Conservation (phyloP, 2,797 vertebrate genomes). For the Tachyglossus aculeatus region DNA sequence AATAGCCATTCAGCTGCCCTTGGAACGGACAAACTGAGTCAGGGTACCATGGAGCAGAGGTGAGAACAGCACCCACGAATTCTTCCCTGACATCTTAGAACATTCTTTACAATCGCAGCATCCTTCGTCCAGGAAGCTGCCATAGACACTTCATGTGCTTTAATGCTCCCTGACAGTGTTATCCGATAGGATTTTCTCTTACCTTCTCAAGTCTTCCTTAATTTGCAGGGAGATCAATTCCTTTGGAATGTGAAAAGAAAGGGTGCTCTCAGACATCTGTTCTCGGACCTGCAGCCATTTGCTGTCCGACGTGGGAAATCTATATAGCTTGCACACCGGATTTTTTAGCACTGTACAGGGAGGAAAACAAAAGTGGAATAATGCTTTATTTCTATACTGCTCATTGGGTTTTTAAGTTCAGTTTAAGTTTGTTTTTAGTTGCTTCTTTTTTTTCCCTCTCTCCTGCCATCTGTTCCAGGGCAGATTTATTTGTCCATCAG, state of each 20-base stretch:
- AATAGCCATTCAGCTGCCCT: too few species aligned
- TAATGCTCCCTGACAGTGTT: not conserved
- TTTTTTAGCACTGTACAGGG: conserved; percentile 87
- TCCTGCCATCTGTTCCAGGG: not conserved
- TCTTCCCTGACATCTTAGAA: too few species aligned
- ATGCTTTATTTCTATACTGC: not conserved
- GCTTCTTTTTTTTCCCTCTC: not conserved
- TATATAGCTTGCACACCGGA: conserved; percentile 91
- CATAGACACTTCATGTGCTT: too few species aligned
- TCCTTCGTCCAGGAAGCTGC: too few species aligned
- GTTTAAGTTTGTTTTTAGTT: too few species aligned
- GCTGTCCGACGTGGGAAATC: conserved; percentile 92
- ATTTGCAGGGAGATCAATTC: conserved; percentile 91
- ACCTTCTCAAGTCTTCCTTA: conserved; percentile 94
- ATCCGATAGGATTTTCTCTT: conserved; percentile 52
- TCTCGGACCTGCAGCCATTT: conserved; percentile 95
- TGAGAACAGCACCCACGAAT: too few species aligned
- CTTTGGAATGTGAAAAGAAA: conserved; percentile 94
- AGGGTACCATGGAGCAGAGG: too few species aligned
- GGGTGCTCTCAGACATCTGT: conserved; percentile 94
- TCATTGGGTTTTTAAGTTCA: too few species aligned
- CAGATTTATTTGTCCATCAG: not conserved
- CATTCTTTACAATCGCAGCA: too few species aligned
- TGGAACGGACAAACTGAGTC: too few species aligned
- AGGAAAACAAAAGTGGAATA: not conserved